Evolutionary conservation across 2,888 invertebrate species (phyloP).

Genomic region (Pandemis corylana): DNA sequence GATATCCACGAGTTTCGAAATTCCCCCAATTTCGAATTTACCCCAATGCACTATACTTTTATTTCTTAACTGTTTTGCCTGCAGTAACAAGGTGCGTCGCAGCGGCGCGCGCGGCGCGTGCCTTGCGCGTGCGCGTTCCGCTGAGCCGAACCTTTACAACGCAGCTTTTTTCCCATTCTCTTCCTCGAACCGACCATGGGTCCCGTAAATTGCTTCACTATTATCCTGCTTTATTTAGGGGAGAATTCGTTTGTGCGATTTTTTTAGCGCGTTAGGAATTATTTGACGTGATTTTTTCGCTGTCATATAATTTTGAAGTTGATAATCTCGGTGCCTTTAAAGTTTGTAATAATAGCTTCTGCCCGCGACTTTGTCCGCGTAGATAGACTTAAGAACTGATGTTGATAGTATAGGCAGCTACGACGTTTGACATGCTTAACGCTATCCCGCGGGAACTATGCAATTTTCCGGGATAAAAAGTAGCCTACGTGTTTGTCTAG

Average conservation of each 20-base stretch:
- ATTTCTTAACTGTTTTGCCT: slow-evolving; percentile 53
- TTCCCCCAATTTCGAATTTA: too few species aligned
- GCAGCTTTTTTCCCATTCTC: slow-evolving; percentile 60
- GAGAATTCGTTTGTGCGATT: slow-evolving; percentile 68
- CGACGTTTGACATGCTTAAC: too few species aligned
- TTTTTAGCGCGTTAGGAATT: slow-evolving; percentile 49
- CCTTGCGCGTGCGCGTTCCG: slow-evolving; percentile 77
- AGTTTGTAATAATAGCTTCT: too few species aligned
- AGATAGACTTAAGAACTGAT: too few species aligned
- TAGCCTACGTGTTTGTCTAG: too few species aligned
- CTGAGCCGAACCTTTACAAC: slow-evolving; percentile 64
- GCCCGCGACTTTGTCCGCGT: too few species aligned
- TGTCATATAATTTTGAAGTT: background rate
- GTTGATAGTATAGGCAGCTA: too few species aligned
- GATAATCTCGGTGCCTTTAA: too few species aligned
- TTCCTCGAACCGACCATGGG: slow-evolving; percentile 65
- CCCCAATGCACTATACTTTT: too few species aligned
- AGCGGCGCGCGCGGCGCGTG: slow-evolving; percentile 52
- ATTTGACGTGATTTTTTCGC: slow-evolving; percentile 3
- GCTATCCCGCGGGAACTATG: too few species aligned
- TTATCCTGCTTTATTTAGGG: slow-evolving; percentile 63
- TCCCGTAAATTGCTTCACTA: slow-evolving; percentile 75
- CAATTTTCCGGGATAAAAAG: too few species aligned
- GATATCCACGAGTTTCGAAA: too few species aligned
- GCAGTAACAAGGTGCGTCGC: slow-evolving; percentile 73